These are phyloP conservation scores for Conger conger DNA, from an alignment of 2,113 vertebrate species.

Conservation along the genomic window DNA sequence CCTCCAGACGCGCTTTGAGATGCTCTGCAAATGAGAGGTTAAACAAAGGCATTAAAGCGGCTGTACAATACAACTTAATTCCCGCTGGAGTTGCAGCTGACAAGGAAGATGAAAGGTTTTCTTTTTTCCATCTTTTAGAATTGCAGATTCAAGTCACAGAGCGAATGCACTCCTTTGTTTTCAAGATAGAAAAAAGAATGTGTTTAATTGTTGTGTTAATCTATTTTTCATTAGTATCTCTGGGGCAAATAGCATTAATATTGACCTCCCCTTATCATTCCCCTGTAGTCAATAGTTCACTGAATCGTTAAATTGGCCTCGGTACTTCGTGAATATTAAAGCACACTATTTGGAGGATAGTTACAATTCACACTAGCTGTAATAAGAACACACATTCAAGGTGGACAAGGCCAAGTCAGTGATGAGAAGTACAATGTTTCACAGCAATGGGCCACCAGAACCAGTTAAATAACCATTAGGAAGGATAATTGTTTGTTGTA, in stretches of 20 bases:
- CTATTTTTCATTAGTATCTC: conserved; percentile 36
- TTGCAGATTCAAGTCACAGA: not conserved
- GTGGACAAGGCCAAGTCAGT: not conserved
- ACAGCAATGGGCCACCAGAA: not conserved
- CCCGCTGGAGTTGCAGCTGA: not conserved
- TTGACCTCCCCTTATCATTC: conserved; percentile 42
- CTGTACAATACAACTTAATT: not conserved
- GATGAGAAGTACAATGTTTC: not conserved
- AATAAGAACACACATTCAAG: not conserved
- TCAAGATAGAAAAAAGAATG: not conserved
- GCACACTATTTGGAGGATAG: not conserved
- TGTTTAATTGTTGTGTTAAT: conserved; percentile 40
- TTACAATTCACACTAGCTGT: not conserved
- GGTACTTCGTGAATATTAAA: conserved; percentile 44
- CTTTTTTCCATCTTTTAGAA: not conserved
- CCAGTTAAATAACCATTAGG: not conserved
- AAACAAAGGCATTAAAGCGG: conserved; percentile 17
- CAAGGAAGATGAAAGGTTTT: not conserved
- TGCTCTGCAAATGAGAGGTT: conserved; percentile 70
- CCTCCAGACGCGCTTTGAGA: conserved; percentile 79
- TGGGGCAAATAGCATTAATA: conserved; percentile 35
- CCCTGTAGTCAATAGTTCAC: conserved; percentile 42
- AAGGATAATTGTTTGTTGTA: too few relatives aligned
- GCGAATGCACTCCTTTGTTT: not conserved
- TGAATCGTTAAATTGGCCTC: conserved; percentile 39